These are phyloP conservation scores for Plotosus lineatus DNA, from an alignment of 2,113 vertebrate genomes.

Conservation along the genomic window DNA sequence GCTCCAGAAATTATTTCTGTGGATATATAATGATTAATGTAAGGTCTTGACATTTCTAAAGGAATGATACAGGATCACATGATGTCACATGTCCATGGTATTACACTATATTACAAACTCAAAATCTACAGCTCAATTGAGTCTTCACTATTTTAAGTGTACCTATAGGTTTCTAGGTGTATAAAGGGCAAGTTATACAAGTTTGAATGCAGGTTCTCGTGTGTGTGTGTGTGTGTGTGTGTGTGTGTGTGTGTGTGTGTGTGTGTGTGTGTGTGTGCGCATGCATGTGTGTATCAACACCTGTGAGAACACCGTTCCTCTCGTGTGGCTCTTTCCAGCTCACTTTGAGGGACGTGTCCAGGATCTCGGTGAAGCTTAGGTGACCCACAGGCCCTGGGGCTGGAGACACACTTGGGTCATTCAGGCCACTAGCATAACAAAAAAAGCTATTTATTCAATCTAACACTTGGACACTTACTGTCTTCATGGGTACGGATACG, in stretches of 20 bases:
- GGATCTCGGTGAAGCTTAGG: constrained; percentile 93
- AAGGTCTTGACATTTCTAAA: background rate
- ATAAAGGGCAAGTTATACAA: too few species aligned
- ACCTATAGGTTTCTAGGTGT: too few species aligned
- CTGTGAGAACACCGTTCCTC: constrained; percentile 93
- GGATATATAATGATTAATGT: background rate
- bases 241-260: background rate
- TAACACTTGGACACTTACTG: constrained; percentile 74
- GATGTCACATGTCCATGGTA: too few species aligned
- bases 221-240: background rate
- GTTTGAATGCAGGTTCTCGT: background rate
- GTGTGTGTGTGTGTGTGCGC: background rate
- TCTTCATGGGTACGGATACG: constrained; percentile 92
- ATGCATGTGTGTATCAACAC: constrained; percentile 59
- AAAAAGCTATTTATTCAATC: background rate
- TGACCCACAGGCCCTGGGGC: constrained; percentile 93
- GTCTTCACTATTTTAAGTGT: background rate
- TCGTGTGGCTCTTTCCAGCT: constrained; percentile 96
- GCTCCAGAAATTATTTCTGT: background rate
- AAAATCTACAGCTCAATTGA: background rate
- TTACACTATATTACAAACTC: background rate
- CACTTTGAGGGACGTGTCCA: constrained; percentile 97
- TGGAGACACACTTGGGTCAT: constrained; percentile 60
- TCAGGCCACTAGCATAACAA: background rate
- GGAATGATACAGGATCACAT: background rate